Percentiles rank a stretch among this genome's conserved stretches.
Evolutionary conservation across 2,113 vertebrate genomes (phyloP).

Genomic region (Lagopus muta): DNA sequence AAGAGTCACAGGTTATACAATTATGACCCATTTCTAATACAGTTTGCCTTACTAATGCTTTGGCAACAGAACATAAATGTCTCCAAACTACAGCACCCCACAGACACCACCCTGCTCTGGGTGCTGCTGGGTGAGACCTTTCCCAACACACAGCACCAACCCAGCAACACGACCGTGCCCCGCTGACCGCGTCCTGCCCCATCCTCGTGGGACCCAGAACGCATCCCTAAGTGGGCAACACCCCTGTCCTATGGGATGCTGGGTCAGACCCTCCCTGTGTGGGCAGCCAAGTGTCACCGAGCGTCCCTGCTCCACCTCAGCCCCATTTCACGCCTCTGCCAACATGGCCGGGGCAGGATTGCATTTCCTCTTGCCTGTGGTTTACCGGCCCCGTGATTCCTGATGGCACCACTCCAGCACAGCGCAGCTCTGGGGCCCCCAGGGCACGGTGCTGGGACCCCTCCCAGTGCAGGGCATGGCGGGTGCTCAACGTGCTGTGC

Average conservation of each 20-base stretch:
- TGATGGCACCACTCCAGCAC: neutral
- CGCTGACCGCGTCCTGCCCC: rapidly evolving
- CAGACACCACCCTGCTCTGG: neutral
- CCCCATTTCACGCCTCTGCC: neutral
- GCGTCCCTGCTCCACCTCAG: neutral
- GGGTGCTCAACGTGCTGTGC: neutral
- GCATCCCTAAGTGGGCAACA: neutral
- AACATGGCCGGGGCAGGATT: neutral
- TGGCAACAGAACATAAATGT: neutral
- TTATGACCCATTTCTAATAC: neutral
- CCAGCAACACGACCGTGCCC: rapidly evolving
- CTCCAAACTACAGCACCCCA: neutral
- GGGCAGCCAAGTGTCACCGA: neutral
- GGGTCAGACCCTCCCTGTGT: neutral
- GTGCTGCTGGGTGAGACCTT: rapidly evolving
- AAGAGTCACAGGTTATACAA: neutral
- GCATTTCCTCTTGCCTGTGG: rapidly evolving
- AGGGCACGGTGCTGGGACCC: rapidly evolving
- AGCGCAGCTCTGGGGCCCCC: rapidly evolving
- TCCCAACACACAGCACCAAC: neutral
- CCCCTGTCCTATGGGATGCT: neutral
- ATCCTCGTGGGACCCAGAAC: rapidly evolving
- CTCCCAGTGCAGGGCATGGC: neutral
- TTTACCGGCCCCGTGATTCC: neutral
- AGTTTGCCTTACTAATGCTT: conserved; percentile 9